Evolutionary conservation across 2,888 invertebrate species (phyloP).

Genomic region (Caradrina kadenii): DNA sequence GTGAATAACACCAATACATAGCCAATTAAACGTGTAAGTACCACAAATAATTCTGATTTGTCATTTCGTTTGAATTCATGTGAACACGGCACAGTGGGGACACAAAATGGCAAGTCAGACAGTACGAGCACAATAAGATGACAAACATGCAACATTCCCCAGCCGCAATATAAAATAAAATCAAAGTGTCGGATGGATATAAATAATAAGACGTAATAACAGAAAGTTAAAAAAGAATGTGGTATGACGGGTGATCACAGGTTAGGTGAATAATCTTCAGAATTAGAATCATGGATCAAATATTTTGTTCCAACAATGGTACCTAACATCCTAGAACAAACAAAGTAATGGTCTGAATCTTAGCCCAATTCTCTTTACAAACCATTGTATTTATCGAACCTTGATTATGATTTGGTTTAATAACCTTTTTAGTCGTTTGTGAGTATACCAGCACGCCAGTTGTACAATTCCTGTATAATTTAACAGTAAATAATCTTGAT

Average conservation of each 20-base stretch:
- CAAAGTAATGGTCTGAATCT: constrained; percentile 51
- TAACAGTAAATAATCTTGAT: constrained; percentile 78
- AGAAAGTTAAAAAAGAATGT: constrained; percentile 76
- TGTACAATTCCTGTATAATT: constrained; percentile 58
- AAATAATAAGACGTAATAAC: constrained; percentile 76
- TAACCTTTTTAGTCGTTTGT: constrained; percentile 54
- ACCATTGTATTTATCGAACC: constrained; percentile 56
- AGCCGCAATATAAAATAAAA: constrained; percentile 87
- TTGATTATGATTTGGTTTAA: constrained; percentile 57
- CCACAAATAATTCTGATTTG: constrained; percentile 67
- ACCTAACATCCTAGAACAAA: constrained; percentile 67
- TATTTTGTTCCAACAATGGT: constrained; percentile 63
- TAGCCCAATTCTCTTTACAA: constrained; percentile 49
- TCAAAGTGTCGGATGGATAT: constrained; percentile 87
- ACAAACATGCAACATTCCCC: constrained; percentile 89
- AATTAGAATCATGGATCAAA: constrained; percentile 61
- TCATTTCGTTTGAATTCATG: constrained; percentile 60
- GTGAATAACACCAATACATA: constrained; percentile 67
- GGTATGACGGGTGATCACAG: constrained; percentile 84
- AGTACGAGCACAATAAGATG: constrained; percentile 72
- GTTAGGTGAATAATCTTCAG: constrained; percentile 78
- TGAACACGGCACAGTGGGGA: constrained; percentile 24
- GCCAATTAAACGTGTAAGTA: constrained; percentile 71
- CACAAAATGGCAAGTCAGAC: constrained; percentile 75
- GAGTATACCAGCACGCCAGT: constrained; percentile 62